Base-by-base conservation (phyloP, 2,888 invertebrate genomes). In the Euproctis similis region DNA sequence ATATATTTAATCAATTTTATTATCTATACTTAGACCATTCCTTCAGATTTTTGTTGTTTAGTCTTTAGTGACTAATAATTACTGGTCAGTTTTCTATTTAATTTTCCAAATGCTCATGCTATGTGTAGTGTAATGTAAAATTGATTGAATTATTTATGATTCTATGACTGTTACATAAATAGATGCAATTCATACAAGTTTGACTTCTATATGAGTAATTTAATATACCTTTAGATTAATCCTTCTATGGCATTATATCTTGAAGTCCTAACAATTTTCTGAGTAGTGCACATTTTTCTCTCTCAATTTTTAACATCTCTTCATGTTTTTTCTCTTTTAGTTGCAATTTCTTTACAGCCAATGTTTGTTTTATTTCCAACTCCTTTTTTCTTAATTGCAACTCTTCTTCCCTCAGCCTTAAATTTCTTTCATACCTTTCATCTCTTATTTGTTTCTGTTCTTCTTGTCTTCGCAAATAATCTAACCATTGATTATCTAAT, bases 401-500 rank as follows among this genome's bases (percentile, higher is more conserved):
- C 45, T 72, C 71, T 47, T 74, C 71, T 54, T 74, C 70, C 35
- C 54, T 61, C 28, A 74, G 42, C 33, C 59, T 59, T 34, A 74
- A 55, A 46, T 57, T 68, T 46, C 68, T 65, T 54, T 73, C 71
- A 42, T 54, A 63, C 35, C 70, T 60, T 36, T 74, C 66, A 52
- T 70, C 69, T 45, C 71, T 52, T 27, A 61, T 40, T 39, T 56
- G 54, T 33, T 57, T 65, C 38, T 67, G 68, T 39, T 67, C 66
- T 34, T 73, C 73, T 48, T 74, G 72, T 38, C 64, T 59, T 33
- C 53, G 62, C 40, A 74, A 53, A 44, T 73, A 74, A 25, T 73
- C 71, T 39, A 69, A 53, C 73, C 73, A 74, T 42, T 70, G 72
- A 41, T 67, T 72, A 39, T 73, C 73, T 44, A 74, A 44, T 44